Evolutionary conservation across 2,888 invertebrate species (phyloP).

Genomic region (Matsumyia berberina): DNA sequence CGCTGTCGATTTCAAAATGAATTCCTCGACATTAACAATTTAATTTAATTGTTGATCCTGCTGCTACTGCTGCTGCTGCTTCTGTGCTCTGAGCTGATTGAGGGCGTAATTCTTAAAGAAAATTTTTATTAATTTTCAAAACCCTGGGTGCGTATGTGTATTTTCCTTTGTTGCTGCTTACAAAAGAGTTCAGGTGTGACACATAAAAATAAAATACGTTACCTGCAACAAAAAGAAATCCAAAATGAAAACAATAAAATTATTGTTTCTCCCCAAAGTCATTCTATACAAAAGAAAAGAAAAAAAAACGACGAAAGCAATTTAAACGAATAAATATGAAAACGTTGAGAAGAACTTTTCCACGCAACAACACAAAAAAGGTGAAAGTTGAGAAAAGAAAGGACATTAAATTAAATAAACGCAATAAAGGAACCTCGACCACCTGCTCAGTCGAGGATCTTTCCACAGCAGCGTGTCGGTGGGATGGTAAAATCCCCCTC

Average conservation of each 20-base stretch:
- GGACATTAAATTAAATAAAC: constrained; percentile 76
- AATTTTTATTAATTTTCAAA: constrained; percentile 55
- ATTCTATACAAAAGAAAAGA: constrained; percentile 25
- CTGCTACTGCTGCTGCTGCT: constrained; percentile 9
- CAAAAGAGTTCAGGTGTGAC: constrained; percentile 73
- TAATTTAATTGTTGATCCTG: constrained; percentile 40
- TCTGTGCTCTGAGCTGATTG: not conserved
- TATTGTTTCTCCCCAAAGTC: constrained; percentile 66
- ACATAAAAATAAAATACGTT: constrained; percentile 63
- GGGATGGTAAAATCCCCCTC: constrained; percentile 21
- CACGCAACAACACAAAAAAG: constrained; percentile 56
- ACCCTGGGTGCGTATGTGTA: constrained; percentile 35
- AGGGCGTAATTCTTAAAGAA: constrained; percentile 10
- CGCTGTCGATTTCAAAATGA: constrained; percentile 49
- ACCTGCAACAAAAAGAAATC: constrained; percentile 12
- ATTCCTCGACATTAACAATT: constrained; percentile 47
- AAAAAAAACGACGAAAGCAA: constrained; percentile 50
- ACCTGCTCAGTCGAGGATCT: constrained; percentile 71
- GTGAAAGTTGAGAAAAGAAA: constrained; percentile 64
- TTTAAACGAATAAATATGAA: constrained; percentile 73
- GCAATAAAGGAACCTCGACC: constrained; percentile 71
- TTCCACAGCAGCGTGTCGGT: constrained; percentile 8
- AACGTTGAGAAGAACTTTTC: constrained; percentile 63
- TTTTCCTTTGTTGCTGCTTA: constrained; percentile 25
- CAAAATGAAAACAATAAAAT: constrained; percentile 62